These are phyloP conservation scores for Cottus gobio DNA, from an alignment of 2,113 vertebrate genomes.

Conservation along the genomic window DNA sequence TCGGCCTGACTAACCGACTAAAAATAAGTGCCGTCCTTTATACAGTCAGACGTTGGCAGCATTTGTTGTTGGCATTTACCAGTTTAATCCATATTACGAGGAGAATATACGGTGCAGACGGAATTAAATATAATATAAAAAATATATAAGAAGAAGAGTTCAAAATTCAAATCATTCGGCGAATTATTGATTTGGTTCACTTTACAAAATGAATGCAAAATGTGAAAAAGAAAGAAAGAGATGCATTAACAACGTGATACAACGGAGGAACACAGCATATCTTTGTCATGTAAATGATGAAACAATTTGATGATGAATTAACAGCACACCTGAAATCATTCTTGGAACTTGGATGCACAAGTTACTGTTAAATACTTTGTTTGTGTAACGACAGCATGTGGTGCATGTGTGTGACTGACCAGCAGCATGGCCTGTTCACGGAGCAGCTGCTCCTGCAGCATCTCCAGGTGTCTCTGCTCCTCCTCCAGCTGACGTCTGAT, in stretches of 20 bases:
- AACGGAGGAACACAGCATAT: not conserved
- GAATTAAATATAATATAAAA: not conserved
- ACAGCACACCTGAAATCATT: not conserved
- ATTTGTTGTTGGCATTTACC: not conserved
- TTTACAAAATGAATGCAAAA: not conserved
- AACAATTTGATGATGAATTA: not conserved
- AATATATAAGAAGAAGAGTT: not conserved
- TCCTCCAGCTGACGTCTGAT: constrained; percentile 99
- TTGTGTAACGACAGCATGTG: not conserved
- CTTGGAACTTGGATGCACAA: not conserved
- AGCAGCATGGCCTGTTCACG: constrained; percentile 99
- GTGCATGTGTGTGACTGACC: constrained; percentile 76
- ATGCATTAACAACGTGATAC: not conserved
- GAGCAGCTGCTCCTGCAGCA: constrained; percentile 98
- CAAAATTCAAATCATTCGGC: not conserved
- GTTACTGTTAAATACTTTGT: not conserved
- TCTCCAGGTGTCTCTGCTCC: constrained; percentile 98
- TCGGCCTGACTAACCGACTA: not conserved
- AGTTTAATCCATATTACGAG: not conserved
- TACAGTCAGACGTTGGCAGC: not conserved
- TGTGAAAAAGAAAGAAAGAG: not conserved
- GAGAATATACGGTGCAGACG: not conserved
- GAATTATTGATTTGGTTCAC: not conserved
- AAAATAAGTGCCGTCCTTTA: not conserved
- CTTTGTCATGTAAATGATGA: not conserved